Base-by-base conservation (phyloP, 2,888 invertebrate genomes). In the Sphinx pinastri region DNA sequence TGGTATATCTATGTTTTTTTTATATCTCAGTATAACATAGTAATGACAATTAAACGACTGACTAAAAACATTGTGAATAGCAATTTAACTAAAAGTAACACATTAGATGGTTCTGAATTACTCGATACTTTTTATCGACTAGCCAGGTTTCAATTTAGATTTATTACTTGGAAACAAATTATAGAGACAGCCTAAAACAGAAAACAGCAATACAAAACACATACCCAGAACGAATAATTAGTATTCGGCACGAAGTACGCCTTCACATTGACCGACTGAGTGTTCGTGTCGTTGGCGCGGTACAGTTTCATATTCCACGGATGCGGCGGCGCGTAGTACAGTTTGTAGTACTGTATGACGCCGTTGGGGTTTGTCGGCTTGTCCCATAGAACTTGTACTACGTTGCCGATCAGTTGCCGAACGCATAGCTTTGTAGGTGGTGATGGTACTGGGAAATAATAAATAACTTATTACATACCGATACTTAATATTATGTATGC, bases 161-260 rank as follows among this genome's bases (percentile, higher is more conserved):
- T 25, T 25, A n/a, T n/a, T n/a, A n/a, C n/a, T n/a, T n/a, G n/a
- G n/a, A n/a, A n/a, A n/a, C n/a, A n/a, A n/a, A n/a, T n/a, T n/a
- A n/a, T n/a, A 25, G 25, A 25, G 25, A 25, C 25, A 25, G 25
- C 25, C 25, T 25, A 1, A 25, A 25, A 25, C 38, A 38, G 38
- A 51, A 31, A 57, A 14, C 13, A 57, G 0, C 25, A 57, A 6
- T 38, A 47, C 38, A 72, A 60, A 12, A 59, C 10, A 84, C 94
- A 92, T 80, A 97, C 96, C 96, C 96, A 96, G 89, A 97, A 97
- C 0, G 96, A 95, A 85, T 97, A 97, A 73, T 95, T 95, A 14
- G 93, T 84, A 13, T 86, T 89, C 5, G 95, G 94, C 52, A 94
- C 91, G 74, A 96, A 91, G 72, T 94, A 84, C 52, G 95, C 94